phyloP scores from a whole-genome alignment of 2,797 vertebrate species.

The Myripristis murdjan region DNA sequence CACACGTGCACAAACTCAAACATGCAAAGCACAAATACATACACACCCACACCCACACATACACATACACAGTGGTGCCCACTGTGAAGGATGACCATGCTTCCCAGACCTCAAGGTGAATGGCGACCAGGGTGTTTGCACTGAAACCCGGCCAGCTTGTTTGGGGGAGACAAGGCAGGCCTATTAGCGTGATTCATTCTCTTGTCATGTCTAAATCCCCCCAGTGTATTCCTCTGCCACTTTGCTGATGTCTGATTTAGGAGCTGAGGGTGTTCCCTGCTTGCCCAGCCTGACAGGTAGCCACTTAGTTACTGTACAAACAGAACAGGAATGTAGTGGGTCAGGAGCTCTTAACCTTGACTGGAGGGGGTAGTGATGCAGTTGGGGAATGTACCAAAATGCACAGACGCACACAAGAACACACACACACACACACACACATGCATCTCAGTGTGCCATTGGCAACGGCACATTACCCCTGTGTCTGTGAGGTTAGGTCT shows the following conservation, averaged over 20 bases:
- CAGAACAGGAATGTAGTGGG: slow-evolving; percentile 56
- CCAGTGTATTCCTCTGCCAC: slow-evolving; percentile 49
- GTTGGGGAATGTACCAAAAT: slow-evolving; percentile 9
- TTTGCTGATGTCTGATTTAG: slow-evolving; percentile 67
- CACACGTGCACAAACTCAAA: slow-evolving; percentile 15
- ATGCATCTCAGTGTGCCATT: background rate
- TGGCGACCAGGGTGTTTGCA: slow-evolving; percentile 56
- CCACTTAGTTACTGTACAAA: slow-evolving; percentile 66
- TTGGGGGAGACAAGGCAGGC: slow-evolving; percentile 47
- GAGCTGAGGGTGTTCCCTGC: slow-evolving; percentile 43
- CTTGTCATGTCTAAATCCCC: slow-evolving; percentile 62
- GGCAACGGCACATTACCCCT: slow-evolving; percentile 28
- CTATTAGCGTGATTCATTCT: slow-evolving; percentile 65
- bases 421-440: background rate
- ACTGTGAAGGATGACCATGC: slow-evolving; percentile 54
- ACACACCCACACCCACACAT: slow-evolving; percentile 9
- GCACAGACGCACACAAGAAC: background rate
- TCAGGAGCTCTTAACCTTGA: slow-evolving; percentile 43
- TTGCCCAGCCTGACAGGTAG: slow-evolving; percentile 46
- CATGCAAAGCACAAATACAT: slow-evolving; percentile 42
- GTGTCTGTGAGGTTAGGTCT: slow-evolving; percentile 55
- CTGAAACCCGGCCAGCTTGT: slow-evolving; percentile 52
- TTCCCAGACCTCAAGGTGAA: slow-evolving; percentile 43
- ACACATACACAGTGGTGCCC: slow-evolving; percentile 57
- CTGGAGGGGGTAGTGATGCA: slow-evolving; percentile 21